Evolutionary conservation across 2,113 vertebrate species (phyloP).

Genomic region (Podocnemis expansa): DNA sequence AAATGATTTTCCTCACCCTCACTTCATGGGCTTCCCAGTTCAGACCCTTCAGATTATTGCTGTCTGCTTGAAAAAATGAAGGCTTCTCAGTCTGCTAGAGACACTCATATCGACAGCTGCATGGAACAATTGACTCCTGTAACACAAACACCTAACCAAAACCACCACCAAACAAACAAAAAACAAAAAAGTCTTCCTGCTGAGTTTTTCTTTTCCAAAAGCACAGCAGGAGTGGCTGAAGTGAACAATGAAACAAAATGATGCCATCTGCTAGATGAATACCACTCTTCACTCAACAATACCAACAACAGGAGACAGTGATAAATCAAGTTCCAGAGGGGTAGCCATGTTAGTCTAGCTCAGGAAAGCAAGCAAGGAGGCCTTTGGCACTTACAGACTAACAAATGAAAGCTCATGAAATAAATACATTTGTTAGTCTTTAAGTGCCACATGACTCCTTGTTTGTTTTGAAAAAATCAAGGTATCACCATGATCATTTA

Average conservation of each 20-base stretch:
- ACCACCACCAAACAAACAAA: too few species aligned
- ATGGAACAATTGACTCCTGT: constrained; percentile 4
- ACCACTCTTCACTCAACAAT: not conserved
- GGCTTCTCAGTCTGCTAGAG: not conserved
- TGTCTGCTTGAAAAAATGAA: accelerated
- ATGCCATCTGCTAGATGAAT: constrained; percentile 54
- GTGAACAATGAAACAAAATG: not conserved
- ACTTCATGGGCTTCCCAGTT: not conserved
- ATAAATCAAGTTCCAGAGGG: too few species aligned
- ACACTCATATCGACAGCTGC: not conserved
- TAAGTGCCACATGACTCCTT: too few species aligned
- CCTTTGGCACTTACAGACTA: too few species aligned
- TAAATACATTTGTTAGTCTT: too few species aligned
- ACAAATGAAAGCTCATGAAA: too few species aligned
- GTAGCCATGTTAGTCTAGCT: too few species aligned
- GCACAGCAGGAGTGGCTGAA: not conserved
- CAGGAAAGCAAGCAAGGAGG: too few species aligned
- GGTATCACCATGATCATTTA: not conserved
- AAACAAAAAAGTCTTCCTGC: too few species aligned
- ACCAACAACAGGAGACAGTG: accelerated
- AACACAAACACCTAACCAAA: not conserved
- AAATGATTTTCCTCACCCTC: not conserved
- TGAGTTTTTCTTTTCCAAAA: constrained; percentile 1
- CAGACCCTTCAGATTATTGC: not conserved
- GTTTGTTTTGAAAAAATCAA: too few species aligned